phyloP scores from a whole-genome alignment of 1,140 invertebrate species.

The Telenomus remus region DNA sequence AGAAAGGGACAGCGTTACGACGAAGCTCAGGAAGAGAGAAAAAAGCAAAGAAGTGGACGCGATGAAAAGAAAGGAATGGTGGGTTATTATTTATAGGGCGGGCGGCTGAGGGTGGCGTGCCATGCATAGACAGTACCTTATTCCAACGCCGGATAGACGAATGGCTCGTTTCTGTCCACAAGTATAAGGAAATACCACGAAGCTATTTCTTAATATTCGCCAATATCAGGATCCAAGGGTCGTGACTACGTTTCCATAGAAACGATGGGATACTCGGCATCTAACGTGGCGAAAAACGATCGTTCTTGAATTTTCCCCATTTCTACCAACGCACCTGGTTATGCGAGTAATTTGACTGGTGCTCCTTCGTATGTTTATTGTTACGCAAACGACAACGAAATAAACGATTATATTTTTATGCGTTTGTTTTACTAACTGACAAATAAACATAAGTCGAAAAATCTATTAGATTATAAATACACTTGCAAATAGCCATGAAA shows the following conservation, averaged over 20 bases:
- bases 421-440: no score
- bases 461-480: no score
- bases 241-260: constrained; percentile 68
- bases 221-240: constrained; percentile 64
- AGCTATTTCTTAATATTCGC: constrained; percentile 73
- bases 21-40: constrained; percentile 10
- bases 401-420: neutral
- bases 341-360: constrained; percentile 37
- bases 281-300: constrained; percentile 32
- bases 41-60: constrained; percentile 39
- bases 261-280: constrained; percentile 59
- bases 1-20: constrained; percentile 42
- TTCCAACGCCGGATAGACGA: constrained; percentile 62
- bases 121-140: constrained; percentile 71
- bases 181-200: constrained; percentile 67
- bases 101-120: constrained; percentile 65
- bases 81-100: constrained; percentile 69
- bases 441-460: no score
- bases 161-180: constrained; percentile 67
- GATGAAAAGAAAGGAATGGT: constrained; percentile 59
- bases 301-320: constrained; percentile 44
- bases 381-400: constrained; percentile 2
- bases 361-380: constrained; percentile 4
- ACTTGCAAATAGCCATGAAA: no score
- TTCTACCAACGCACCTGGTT: constrained; percentile 36